Percentiles rank a stretch among this genome's conserved stretches.
These are phyloP conservation scores for Leucoraja erinaceus DNA, from an alignment of 2,113 vertebrate species.

Conservation along the genomic window DNA sequence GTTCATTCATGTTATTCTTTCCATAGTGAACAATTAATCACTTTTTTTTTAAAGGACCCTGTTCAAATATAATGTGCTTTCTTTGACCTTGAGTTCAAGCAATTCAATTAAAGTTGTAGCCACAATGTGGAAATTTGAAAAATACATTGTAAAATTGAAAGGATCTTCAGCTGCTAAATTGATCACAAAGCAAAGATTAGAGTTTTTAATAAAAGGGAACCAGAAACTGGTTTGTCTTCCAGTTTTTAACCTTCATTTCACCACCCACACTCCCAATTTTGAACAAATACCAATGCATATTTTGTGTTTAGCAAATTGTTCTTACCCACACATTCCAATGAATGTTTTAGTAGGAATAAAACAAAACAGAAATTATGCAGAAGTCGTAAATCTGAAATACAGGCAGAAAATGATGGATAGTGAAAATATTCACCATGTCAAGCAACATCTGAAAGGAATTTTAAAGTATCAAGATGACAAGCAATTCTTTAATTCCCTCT, in stretches of 20 bases:
- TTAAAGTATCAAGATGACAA: too few species aligned
- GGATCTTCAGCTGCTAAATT: not conserved
- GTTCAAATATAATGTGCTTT: not conserved
- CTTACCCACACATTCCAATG: too few species aligned
- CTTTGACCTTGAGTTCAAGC: not conserved
- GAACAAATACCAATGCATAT: not conserved
- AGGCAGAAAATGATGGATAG: too few species aligned
- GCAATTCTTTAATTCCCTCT: too few species aligned
- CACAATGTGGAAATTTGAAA: not conserved
- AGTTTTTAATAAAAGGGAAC: too few species aligned
- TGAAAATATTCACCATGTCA: too few species aligned
- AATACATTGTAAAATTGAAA: not conserved
- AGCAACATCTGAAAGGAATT: too few species aligned
- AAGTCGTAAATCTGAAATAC: too few species aligned
- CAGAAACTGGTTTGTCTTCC: too few species aligned
- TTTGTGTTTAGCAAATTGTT: too few species aligned
- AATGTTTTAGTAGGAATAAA: too few species aligned
- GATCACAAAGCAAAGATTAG: not conserved
- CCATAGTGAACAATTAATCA: constrained; percentile 1
- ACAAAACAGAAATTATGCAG: too few species aligned
- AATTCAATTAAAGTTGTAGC: constrained; percentile 25
- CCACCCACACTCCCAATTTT: not conserved
- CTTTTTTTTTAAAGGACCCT: not conserved
- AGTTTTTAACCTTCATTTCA: not conserved
- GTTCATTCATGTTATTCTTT: constrained; percentile 3